These are phyloP conservation scores for Eumeta japonica DNA, from an alignment of 1,140 invertebrate species.

Conservation along the genomic window DNA sequence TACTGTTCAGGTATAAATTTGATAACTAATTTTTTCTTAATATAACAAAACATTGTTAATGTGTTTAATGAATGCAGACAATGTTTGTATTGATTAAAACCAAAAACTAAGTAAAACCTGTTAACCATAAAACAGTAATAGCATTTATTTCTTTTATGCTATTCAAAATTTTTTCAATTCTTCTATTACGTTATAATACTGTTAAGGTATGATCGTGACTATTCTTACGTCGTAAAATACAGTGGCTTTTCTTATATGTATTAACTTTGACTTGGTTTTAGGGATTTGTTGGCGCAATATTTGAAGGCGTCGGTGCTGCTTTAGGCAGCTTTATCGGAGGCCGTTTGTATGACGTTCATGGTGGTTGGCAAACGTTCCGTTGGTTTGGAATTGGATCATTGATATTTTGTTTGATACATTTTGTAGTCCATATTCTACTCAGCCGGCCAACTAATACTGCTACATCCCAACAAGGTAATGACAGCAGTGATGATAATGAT, in stretches of 20 bases:
- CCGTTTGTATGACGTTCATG: conserved; percentile 60
- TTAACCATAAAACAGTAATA: not conserved
- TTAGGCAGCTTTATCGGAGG: conserved; percentile 75
- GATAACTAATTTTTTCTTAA: not conserved
- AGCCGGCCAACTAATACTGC: conserved; percentile 16
- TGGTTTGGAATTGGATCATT: conserved; percentile 70
- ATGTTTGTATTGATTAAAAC: not conserved
- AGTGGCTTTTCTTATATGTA: no score
- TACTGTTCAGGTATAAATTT: conserved; percentile 71
- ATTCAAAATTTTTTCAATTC: no score
- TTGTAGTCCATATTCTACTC: conserved; percentile 30
- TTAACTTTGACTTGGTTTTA: conserved; percentile 53
- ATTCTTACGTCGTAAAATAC: no score
- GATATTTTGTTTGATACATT: conserved; percentile 63
- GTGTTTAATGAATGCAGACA: not conserved
- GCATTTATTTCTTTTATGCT: no score
- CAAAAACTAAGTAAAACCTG: not conserved
- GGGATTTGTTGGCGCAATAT: conserved; percentile 80
- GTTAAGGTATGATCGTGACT: no score
- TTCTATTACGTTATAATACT: no score
- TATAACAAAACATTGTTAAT: no score
- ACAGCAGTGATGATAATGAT: conserved; percentile 12
- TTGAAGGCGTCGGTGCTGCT: conserved; percentile 82
- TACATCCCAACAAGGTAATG: conserved; percentile 32
- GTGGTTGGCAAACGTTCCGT: conserved; percentile 66